Evolutionary conservation across 2,888 invertebrate genomes (phyloP), one percentile per base, ranked within the genome.

Genomic region (Macaria liturata): DNA sequence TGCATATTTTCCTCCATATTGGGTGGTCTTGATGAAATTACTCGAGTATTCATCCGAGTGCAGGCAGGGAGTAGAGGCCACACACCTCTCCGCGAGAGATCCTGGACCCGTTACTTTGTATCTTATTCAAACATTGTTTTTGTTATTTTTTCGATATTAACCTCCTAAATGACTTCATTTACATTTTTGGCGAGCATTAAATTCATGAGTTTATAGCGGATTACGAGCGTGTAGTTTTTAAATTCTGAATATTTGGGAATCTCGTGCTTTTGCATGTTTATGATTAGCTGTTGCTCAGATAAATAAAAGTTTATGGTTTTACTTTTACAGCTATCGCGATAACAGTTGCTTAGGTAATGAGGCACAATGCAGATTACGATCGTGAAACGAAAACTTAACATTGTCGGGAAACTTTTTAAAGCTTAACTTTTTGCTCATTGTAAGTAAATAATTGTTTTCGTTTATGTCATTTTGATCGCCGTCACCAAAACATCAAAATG

Each of bases 121-220:
- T 67, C 70, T 71, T 72, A 69, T 59, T 9, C 43, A n/a, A 51
- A 45, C 70, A 74, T 75, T 74, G 75, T 73, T 76, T 67, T 70
- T 70, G 71, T 68, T 57, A 62, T 64, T 58, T 66, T 58, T 59
- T 64, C 71, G 62, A 72, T 76, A 75, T 72, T 70, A 72, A 71
- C 66, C 66, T 69, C 68, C 63, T 64, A 68, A 76, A 78, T 69
- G 71, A 65, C 75, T 82, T 78, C 76, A 77, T 78, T 77, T 75
- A 66, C 74, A 73, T 77, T 71, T 68, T 65, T 68, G 54, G 65
- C 56, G 54, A 56, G 66, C 69, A 68, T 73, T 75, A 80, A 79
- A 77, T 69, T 73, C 62, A 56, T 61, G 63, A 77, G 67, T 78
- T 80, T 81, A 81, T 77, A 65, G 66, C 61, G 62, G 51, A 64